Conservation (phyloP, 1,140 invertebrate species). For the Heliconius himera region DNA sequence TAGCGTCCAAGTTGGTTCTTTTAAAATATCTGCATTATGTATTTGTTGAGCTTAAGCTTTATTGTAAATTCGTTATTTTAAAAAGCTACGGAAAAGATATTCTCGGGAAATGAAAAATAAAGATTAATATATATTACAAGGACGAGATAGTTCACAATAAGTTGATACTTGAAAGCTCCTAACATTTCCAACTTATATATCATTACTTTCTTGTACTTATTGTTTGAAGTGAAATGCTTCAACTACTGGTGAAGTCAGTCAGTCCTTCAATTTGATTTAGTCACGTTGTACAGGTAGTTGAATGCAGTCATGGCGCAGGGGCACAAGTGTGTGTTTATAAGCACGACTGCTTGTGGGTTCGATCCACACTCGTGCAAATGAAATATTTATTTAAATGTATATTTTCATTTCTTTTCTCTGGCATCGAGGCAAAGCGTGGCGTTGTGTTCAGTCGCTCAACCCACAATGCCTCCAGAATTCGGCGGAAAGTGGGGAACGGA, state of each 20-base stretch:
- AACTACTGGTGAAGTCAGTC: not conserved
- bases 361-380: no score
- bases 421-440: no score
- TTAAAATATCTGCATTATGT: not conserved
- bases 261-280: constrained; percentile 8
- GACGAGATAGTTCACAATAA: not conserved
- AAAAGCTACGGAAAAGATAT: not conserved
- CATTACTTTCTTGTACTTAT: not conserved
- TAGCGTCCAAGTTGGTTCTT: not conserved
- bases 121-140: not conserved
- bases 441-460: no score
- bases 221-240: not conserved
- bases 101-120: not conserved
- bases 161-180: not conserved
- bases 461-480: no score
- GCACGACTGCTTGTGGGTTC: no score
- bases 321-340: no score
- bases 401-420: no score
- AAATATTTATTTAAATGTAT: no score
- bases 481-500: no score
- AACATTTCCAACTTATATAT: not conserved
- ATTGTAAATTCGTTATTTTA: not conserved
- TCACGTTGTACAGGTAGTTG: no score
- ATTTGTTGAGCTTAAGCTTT: not conserved
- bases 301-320: no score